phyloP scores from a whole-genome alignment of 2,113 vertebrate species.

The Hystrix brachyura region DNA sequence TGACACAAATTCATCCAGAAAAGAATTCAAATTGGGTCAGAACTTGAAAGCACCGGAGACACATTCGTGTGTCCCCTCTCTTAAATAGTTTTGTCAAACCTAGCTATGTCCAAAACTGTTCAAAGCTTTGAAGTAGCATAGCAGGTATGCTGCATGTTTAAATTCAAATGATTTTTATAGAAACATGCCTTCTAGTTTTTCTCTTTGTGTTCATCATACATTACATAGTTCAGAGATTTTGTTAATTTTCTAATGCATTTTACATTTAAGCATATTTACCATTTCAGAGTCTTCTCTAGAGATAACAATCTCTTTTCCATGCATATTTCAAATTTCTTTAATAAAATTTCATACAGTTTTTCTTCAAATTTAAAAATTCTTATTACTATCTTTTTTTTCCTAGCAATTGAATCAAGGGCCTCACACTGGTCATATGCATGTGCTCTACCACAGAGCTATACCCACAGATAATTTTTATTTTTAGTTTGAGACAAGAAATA shows the following conservation, averaged over 20 bases:
- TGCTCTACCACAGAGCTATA: background rate
- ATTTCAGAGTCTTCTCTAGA: background rate
- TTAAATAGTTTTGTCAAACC: background rate
- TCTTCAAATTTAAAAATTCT: background rate
- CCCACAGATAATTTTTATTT: background rate
- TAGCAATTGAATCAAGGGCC: background rate
- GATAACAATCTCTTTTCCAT: background rate
- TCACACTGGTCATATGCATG: background rate
- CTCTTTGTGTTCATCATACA: background rate
- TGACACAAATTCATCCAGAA: background rate
- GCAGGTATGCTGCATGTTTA: background rate
- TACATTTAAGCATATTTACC: background rate
- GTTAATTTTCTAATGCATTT: background rate
- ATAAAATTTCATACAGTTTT: background rate
- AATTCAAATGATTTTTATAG: background rate
- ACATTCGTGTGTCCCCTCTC: fast-evolving
- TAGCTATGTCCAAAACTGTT: background rate
- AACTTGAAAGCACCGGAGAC: background rate
- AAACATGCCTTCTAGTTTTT: background rate
- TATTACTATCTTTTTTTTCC: background rate
- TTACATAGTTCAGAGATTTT: background rate
- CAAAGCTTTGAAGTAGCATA: background rate
- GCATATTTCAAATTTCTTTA: background rate
- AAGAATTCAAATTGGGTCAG: background rate
- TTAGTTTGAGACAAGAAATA: background rate